These are phyloP conservation scores for Cheilosia scutellata DNA, from an alignment of 2,888 invertebrate species.

Conservation along the genomic window DNA sequence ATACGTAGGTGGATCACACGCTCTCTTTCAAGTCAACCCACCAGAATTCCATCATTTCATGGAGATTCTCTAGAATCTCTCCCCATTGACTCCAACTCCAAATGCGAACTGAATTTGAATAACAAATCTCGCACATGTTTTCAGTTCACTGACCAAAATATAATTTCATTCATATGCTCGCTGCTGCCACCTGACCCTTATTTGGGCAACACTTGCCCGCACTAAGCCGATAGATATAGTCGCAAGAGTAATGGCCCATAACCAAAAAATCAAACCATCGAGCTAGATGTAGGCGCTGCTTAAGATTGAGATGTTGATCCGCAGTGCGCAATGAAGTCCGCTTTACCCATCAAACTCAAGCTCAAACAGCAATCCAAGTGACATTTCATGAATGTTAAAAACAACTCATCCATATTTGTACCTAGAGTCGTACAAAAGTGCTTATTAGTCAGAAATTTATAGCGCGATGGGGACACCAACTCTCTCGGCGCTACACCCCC, in stretches of 20 bases:
- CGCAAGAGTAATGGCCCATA: conserved; percentile 58
- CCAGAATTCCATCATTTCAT: conserved; percentile 59
- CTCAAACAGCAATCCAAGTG: conserved; percentile 44
- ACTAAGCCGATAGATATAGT: conserved; percentile 52
- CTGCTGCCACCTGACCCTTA: conserved; percentile 52
- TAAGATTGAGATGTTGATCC: conserved; percentile 65
- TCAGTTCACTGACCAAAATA: conserved; percentile 73
- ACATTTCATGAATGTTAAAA: conserved; percentile 66
- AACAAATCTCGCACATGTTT: conserved; percentile 64
- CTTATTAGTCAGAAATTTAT: conserved; percentile 48
- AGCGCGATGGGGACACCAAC: conserved; percentile 16
- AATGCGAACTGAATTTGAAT: conserved; percentile 61
- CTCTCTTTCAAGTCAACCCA: conserved; percentile 49
- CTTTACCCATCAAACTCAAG: conserved; percentile 10
- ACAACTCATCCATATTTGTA: conserved; percentile 59
- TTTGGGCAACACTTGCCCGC: conserved; percentile 63
- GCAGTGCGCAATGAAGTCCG: conserved; percentile 36
- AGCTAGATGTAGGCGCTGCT: conserved; percentile 68
- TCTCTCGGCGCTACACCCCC: neutral
- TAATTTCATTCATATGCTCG: conserved; percentile 62
- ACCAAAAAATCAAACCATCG: conserved; percentile 28
- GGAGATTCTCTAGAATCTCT: conserved; percentile 60
- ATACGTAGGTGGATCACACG: conserved; percentile 64
- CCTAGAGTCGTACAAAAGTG: conserved; percentile 30
- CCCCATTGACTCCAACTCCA: conserved; percentile 9